Conservation (phyloP, 2,113 vertebrate species). For the Campylomormyrus tamandua region DNA sequence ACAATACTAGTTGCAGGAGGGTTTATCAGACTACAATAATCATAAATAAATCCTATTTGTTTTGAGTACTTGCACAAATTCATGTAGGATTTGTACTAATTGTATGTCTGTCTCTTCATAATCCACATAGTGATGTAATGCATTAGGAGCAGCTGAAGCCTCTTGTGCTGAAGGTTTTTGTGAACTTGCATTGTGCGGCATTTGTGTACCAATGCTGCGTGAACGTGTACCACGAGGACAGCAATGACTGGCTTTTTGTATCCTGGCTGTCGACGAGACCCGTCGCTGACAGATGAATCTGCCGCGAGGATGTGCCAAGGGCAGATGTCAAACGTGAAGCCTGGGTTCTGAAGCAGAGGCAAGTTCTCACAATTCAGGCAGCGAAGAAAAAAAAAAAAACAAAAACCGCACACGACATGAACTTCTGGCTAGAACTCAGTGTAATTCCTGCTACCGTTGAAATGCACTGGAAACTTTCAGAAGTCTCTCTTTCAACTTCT, state of each 20-base stretch:
- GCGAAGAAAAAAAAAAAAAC: background rate
- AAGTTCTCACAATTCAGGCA: slow-evolving; percentile 25
- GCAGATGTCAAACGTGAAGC: slow-evolving; percentile 25
- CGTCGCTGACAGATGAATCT: slow-evolving; percentile 16
- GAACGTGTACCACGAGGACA: slow-evolving; percentile 15
- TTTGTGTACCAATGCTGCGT: slow-evolving; percentile 1
- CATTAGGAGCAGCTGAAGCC: background rate
- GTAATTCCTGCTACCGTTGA: background rate
- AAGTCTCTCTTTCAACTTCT: background rate
- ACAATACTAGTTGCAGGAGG: background rate
- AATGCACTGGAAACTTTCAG: background rate
- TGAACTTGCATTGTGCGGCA: slow-evolving; percentile 14
- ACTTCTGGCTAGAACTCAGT: background rate
- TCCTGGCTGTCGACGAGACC: slow-evolving; percentile 27
- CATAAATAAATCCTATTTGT: slow-evolving; percentile 23
- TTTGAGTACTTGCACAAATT: slow-evolving; percentile 33
- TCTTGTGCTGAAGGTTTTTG: background rate
- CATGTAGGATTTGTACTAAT: slow-evolving; percentile 36
- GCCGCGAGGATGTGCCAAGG: slow-evolving; percentile 30
- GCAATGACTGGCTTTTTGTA: slow-evolving; percentile 33
- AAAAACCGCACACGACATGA: background rate
- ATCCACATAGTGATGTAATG: slow-evolving; percentile 22
- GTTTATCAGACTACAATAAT: background rate
- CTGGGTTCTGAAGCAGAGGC: slow-evolving; percentile 4
- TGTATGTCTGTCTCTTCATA: slow-evolving; percentile 27